Evolutionary conservation across 2,888 invertebrate species (phyloP), one percentile per base, ranked within the genome.

Genomic region (Copidosoma aretas): DNA sequence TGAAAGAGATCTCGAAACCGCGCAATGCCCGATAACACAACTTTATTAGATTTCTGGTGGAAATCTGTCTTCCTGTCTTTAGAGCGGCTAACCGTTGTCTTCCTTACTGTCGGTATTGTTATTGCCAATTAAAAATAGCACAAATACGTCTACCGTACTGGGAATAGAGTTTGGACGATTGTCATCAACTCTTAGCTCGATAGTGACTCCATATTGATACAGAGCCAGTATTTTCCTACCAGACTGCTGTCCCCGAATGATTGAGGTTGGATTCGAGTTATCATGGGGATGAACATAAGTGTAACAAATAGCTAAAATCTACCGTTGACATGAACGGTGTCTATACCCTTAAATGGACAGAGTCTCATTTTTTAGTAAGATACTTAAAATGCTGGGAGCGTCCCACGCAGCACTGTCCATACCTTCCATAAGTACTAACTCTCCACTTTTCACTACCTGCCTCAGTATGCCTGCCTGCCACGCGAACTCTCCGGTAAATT

Each of bases 401-500:
- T 99, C 99, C 79, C 93, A 89, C 1, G 95, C 93, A 1, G 97
- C 98, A 71, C 91, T 90, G 82, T 99, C 98, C 58, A 99, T 90
- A 81, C 99, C 99, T 86, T 99, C 98, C 71, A 99, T 85, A 2
- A 99, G 86, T 32, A 99, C 84, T 97, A 98, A 98, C 78, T 92
- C 89, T 0, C 96, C 96, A 77, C 91, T 88, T 78, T 90, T 87
- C 8, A 95, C 93, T 61, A 95, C 95, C 89, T 92, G 80, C 4
- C 97, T 95, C 64, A 98, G 84, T 60, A 95, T 92, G n/a, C 98
- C 98, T 1, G 97, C 92, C 75, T 93, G 90, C 98, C 98, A 99
- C 22, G 95, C 86, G 86, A 99, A 99, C 84, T 99, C 96, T 17
- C 99, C 99, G 0, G 98, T 98, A 60, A 97, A 81, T 98, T 97